Base-by-base conservation (phyloP, 1,140 invertebrate genomes). In the Goniozus legneri region DNA sequence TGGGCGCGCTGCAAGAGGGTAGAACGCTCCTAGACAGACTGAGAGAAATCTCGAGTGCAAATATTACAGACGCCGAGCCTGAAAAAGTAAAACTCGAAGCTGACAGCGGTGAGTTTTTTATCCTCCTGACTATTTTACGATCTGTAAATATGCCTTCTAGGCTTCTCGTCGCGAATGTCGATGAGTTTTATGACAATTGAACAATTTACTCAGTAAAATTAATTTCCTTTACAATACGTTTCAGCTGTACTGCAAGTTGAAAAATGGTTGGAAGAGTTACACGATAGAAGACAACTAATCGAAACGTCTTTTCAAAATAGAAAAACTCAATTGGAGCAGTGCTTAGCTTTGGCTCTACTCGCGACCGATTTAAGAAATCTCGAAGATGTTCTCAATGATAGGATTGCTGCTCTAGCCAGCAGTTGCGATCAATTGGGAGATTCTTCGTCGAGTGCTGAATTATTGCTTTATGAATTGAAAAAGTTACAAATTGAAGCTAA, bases 1-100 rank as follows among this genome's bases (percentile, higher is more conserved):
- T 91, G 83, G 77, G 78, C 3, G 84, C 89, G 2, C 70, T 93
- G 2, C 84, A 88, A 60, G 82, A 89, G 56, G 89, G 89, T n/a
- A 88, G 91, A 60, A 77, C 78, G 20, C 72, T 93, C 32, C 65
- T 93, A 32, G 84, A 86, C 37, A 79, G 82, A 65, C 69, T 91
- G 36, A 80, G 80, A 50, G 83, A 85, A 67, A 73, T 88, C 44
- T 77, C 79, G 10, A 78, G 80, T 45, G 77, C 84, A 61, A 85
- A 84, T 49, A 84, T 84, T 8, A 69, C 86, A 22, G 87, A 90
- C 58, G 89, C 87, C n/a, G 75, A 87, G 53, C 86, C 87, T 19
- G 84, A 83, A 47, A 79, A 80, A 56, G 84, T 87, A 33, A 82
- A 81, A 60, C 64, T 71, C 8, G 80, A 82, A 57, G 82, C 84